Percentiles rank a stretch among this genome's conserved stretches.
These are phyloP conservation scores for Takifugu rubripes DNA, from an alignment of 2,797 vertebrate species.

Conservation along the genomic window DNA sequence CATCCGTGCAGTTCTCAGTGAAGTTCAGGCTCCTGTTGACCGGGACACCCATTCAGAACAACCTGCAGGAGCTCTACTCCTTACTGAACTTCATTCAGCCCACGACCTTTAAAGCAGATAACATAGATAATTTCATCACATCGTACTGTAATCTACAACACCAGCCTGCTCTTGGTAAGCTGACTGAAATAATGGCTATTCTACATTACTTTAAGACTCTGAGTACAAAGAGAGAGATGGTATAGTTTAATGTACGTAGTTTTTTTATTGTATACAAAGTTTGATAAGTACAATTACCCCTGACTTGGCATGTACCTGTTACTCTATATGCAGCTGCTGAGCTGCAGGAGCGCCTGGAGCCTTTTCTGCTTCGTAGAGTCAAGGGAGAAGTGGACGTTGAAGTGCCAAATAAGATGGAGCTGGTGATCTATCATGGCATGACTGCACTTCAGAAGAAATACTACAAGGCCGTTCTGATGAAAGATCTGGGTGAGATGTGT, in stretches of 20 bases:
- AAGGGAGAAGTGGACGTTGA: conserved; percentile 87
- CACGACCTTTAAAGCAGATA: conserved; percentile 73
- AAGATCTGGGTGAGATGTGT: conserved; percentile 80
- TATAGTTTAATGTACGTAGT: too few species aligned
- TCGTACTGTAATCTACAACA: conserved; percentile 75
- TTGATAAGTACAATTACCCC: too few species aligned
- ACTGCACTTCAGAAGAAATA: conserved; percentile 87
- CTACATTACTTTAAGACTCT: not conserved
- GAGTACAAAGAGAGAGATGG: not conserved
- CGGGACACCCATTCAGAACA: conserved; percentile 94
- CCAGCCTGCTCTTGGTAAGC: conserved; percentile 74
- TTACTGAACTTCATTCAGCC: conserved; percentile 88
- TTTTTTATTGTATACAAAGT: too few species aligned
- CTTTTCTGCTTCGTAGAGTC: conserved; percentile 88
- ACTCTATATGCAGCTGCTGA: conserved; percentile 75
- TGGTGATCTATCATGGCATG: conserved; percentile 91
- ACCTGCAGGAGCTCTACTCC: conserved; percentile 87
- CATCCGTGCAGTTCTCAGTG: conserved; percentile 77
- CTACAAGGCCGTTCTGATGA: conserved; percentile 88
- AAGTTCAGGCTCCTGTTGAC: conserved; percentile 86
- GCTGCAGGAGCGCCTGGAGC: conserved; percentile 84
- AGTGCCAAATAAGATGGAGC: conserved; percentile 86
- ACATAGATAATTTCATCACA: conserved; percentile 75
- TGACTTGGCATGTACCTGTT: not conserved
- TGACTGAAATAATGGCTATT: not conserved